A percentile compares a stretch with the other conserved stretches of the same genome.
phyloP scores from a whole-genome alignment of 2,113 vertebrate species.

The Grus americana region DNA sequence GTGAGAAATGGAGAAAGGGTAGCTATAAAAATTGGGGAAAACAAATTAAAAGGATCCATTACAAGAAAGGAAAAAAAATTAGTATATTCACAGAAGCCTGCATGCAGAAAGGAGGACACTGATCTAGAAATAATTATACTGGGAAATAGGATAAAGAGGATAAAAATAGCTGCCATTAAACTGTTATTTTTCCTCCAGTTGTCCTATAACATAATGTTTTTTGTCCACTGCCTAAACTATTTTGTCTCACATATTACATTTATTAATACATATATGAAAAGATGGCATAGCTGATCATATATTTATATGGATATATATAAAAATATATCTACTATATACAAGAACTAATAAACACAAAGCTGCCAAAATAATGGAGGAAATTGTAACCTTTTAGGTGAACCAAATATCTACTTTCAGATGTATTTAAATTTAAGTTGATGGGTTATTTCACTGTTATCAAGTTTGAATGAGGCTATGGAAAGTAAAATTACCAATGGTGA shows the following conservation, averaged over 20 bases:
- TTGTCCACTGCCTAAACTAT: not conserved
- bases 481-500: not conserved
- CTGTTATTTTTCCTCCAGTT: constrained; percentile 38
- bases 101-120: constrained; percentile 51
- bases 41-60: not conserved
- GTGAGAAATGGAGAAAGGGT: not conserved
- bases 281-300: not conserved
- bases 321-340: not conserved
- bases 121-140: constrained; percentile 64
- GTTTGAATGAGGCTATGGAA: not conserved
- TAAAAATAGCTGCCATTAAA: constrained; percentile 63
- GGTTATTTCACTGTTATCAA: not conserved
- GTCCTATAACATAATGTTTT: not conserved
- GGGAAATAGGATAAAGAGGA: constrained; percentile 61
- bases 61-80: not conserved
- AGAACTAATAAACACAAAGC: not conserved
- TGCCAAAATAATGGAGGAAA: not conserved
- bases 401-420: not conserved
- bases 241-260: not conserved
- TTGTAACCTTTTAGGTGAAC: not conserved
- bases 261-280: not conserved
- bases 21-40: not conserved
- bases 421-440: not conserved
- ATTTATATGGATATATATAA: not conserved
- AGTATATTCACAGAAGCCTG: constrained; percentile 3